Evolutionary conservation across 2,797 vertebrate species (phyloP).

Genomic region (Pseudochaenichthys georgianus): DNA sequence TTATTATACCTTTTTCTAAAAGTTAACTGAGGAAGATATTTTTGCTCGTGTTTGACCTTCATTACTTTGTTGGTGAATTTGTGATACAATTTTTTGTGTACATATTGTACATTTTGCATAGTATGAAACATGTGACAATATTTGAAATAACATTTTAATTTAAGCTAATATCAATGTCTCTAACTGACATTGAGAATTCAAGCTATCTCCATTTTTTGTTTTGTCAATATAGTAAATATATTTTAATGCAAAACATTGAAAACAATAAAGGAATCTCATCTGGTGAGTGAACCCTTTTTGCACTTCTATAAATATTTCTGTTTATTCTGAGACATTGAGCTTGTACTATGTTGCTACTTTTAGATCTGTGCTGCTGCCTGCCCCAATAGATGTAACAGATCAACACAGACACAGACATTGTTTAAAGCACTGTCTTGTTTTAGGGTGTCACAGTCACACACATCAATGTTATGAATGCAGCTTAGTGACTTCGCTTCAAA

Average conservation of each 20-base stretch:
- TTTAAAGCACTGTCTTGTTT: background rate
- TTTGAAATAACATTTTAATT: no score
- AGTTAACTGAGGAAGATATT: background rate
- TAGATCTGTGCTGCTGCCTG: conserved; percentile 15
- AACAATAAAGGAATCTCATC: background rate
- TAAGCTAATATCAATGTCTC: no score
- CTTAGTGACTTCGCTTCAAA: background rate
- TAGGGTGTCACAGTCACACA: background rate
- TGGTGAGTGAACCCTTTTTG: background rate
- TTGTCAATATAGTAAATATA: no score
- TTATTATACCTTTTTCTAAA: background rate
- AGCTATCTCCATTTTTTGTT: no score
- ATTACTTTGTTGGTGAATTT: background rate
- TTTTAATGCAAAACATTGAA: no score
- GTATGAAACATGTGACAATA: no score
- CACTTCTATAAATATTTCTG: conserved; percentile 19
- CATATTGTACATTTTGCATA: background rate
- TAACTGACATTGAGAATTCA: no score
- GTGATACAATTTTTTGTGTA: no score
- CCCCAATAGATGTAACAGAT: background rate
- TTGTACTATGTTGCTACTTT: background rate
- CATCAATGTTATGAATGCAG: background rate
- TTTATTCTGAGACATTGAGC: conserved; percentile 16
- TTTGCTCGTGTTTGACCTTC: background rate
- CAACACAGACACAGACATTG: background rate